Percentiles rank a stretch among this genome's conserved stretches.
These are phyloP conservation scores for Channa maculata DNA, from an alignment of 2,113 vertebrate species.

Conservation along the genomic window DNA sequence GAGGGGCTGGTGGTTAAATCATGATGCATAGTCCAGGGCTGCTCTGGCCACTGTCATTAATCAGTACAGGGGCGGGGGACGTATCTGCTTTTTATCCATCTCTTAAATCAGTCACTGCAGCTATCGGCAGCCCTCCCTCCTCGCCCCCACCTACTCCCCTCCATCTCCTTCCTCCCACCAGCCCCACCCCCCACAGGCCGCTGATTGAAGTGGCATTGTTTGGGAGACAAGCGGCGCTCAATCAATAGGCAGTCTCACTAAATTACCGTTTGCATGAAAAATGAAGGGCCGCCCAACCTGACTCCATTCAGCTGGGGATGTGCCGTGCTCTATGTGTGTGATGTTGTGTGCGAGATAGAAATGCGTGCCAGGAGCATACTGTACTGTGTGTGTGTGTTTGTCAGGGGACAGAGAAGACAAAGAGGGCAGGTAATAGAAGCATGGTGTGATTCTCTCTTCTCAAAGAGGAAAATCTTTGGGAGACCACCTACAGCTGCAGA, in stretches of 20 bases:
- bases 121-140: slow-evolving; percentile 83
- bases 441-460: slow-evolving; percentile 37
- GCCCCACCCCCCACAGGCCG: slow-evolving; percentile 62
- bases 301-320: slow-evolving; percentile 91
- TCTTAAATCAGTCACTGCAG: slow-evolving; percentile 92
- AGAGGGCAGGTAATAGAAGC: slow-evolving; percentile 74
- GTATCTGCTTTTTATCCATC: slow-evolving; percentile 91
- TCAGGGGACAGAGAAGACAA: slow-evolving; percentile 75
- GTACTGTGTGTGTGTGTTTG: slow-evolving; percentile 46
- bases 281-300: slow-evolving; percentile 88
- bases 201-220: slow-evolving; percentile 89
- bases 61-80: slow-evolving; percentile 88
- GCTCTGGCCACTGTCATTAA: slow-evolving; percentile 90
- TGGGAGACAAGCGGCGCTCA: slow-evolving; percentile 87
- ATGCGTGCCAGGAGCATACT: slow-evolving; percentile 11
- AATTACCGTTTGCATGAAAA: slow-evolving; percentile 88
- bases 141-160: slow-evolving; percentile 10
- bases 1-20: slow-evolving; percentile 91
- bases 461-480: slow-evolving; percentile 49
- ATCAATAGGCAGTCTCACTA: slow-evolving; percentile 87
- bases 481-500: slow-evolving; percentile 68
- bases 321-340: slow-evolving; percentile 24
- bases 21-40: slow-evolving; percentile 89
- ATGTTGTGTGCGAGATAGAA: slow-evolving; percentile 47
- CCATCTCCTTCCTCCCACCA: slow-evolving; percentile 30